Percentiles rank a stretch among this genome's conserved stretches.
Evolutionary conservation across 2,113 vertebrate genomes (phyloP).

Genomic region (Mionectes macconnelli): DNA sequence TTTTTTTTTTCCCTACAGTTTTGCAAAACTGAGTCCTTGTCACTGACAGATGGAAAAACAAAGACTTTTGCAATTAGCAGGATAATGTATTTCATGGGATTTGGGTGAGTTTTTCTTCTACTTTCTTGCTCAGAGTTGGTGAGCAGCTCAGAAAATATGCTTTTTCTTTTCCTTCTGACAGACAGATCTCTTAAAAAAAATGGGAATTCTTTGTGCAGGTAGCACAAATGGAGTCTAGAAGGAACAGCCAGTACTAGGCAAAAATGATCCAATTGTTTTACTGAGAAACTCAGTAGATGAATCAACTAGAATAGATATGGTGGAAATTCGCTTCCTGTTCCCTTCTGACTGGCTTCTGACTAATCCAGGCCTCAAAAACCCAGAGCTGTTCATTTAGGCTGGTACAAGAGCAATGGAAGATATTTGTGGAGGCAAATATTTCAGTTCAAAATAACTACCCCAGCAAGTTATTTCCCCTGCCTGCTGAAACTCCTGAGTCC

Average conservation of each 20-base stretch:
- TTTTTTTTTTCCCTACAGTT: background rate
- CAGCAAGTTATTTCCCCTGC: background rate
- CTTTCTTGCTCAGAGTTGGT: background rate
- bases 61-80: slow-evolving; percentile 4
- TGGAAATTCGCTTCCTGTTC: background rate
- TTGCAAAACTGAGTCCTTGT: slow-evolving; percentile 36
- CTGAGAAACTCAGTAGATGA: background rate
- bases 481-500: background rate
- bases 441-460: background rate
- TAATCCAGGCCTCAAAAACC: background rate
- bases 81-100: background rate
- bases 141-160: background rate
- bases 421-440: background rate
- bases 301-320: background rate
- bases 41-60: slow-evolving; percentile 56
- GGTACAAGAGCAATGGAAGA: background rate
- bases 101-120: background rate
- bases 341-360: background rate
- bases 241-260: background rate
- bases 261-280: background rate
- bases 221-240: background rate
- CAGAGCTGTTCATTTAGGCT: background rate
- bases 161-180: background rate
- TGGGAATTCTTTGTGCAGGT: background rate
- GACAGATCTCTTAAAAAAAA: background rate